Evolutionary conservation across 92 coral and sea anemone species (phyloP), one percentile per base, ranked within the genome.

Genomic region (Porites divaricata): DNA sequence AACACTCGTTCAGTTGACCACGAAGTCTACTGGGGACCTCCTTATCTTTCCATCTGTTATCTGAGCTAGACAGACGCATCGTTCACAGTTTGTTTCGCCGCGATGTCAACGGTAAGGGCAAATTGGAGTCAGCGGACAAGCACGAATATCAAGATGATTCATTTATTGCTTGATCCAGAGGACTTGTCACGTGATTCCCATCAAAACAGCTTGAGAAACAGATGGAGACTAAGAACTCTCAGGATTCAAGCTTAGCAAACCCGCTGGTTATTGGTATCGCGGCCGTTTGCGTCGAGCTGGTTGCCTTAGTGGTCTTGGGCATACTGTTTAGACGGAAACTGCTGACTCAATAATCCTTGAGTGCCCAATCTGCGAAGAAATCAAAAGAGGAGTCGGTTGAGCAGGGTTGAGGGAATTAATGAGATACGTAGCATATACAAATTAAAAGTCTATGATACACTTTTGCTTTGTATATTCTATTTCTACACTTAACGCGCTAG

Each of bases 231-330:
- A 66, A 70, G 35, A 59, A 22, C 56, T 77, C 84, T 49, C 70
- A 58, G 35, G 92, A 90, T 16, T 81, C 86, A 26, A 84, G 82
- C 69, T 89, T 95, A 79, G 88, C 95, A 57, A 97, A 97, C 51
- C 98, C 97, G 90, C 89, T 97, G 88, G 95, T 97, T 35, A 89
- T 95, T 52, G 98, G 96, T 14, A 93, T 97, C 80, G 89, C 95
- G 52, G 93, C 78, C 20, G 86, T 97, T 20, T 97, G 99, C 72
- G 80, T 84, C 2, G 83, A 91, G 21, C 81, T 97, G 51, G 58
- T 88, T 61, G 94, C 93, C 1, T 90, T 97, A 6, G 83, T 95
- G 19, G 95, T 93, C 72, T 84, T 95, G 78, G 94, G 88, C 71
- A 89, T 90, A 88, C 85, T 95, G 83, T 97, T 94, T 76, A 91